Conservation (phyloP, 2,888 invertebrate genomes). For the Lasioglossum vierecki region DNA sequence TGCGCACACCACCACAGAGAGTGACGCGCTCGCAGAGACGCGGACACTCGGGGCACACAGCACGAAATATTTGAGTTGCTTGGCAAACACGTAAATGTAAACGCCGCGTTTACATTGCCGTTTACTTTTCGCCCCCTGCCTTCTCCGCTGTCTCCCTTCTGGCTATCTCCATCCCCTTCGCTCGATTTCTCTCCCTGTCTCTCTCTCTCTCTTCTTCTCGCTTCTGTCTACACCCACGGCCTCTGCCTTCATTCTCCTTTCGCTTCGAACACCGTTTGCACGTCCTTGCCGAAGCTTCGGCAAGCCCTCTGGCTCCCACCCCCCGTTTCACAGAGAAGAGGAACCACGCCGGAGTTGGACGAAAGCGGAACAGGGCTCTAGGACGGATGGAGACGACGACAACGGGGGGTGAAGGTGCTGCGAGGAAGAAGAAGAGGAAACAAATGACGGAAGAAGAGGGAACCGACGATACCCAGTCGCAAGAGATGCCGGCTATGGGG, state of each 20-base stretch:
- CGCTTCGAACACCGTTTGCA: neutral
- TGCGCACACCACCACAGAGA: constrained; percentile 50
- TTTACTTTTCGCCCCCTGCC: constrained; percentile 81
- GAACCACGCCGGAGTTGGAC: constrained; percentile 21
- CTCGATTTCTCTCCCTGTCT: neutral
- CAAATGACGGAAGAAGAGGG: constrained; percentile 39
- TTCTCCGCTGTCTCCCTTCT: neutral
- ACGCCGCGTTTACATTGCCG: constrained; percentile 82
- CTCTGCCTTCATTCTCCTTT: neutral
- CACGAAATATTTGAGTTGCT: constrained; percentile 83
- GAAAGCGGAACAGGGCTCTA: neutral
- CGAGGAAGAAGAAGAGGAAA: constrained; percentile 3
- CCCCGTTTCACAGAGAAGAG: constrained; percentile 19
- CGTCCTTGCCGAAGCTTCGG: constrained; percentile 47
- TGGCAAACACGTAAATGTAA: constrained; percentile 83
- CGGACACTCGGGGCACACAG: constrained; percentile 74
- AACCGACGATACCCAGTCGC: neutral
- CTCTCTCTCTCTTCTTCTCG: neutral
- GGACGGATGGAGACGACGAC: constrained; percentile 26
- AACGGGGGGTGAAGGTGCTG: constrained; percentile 26
- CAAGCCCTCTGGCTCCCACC: neutral
- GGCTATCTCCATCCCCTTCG: neutral
- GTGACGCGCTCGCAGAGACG: constrained; percentile 51
- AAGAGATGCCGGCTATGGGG: constrained; percentile 16
- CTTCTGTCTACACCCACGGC: neutral